phyloP scores from a whole-genome alignment of 2,888 invertebrate species.

The Coecobrya sp. region DNA sequence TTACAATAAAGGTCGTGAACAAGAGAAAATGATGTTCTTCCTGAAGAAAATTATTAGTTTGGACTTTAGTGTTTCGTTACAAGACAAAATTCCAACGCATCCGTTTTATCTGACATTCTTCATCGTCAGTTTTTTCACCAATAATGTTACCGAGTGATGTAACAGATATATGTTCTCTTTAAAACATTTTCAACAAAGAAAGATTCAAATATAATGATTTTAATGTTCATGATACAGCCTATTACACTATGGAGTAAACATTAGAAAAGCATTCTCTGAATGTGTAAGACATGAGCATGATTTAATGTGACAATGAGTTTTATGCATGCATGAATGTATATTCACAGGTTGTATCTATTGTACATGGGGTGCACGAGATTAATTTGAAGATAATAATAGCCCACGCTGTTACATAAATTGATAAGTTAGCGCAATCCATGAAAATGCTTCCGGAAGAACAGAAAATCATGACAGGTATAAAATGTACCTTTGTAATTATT shows the following conservation, averaged over 20 bases:
- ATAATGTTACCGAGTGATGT: neutral
- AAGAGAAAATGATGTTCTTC: constrained; percentile 70
- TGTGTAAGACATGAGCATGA: neutral
- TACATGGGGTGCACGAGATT: too few species aligned
- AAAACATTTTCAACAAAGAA: too few species aligned
- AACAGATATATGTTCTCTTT: too few species aligned
- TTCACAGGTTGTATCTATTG: too few species aligned
- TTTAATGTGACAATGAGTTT: neutral
- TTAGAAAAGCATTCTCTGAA: too few species aligned
- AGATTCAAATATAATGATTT: too few species aligned
- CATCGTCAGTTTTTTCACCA: neutral
- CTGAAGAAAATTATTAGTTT: constrained; percentile 66
- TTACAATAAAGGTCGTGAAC: constrained; percentile 67
- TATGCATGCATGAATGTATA: neutral
- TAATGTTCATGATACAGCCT: too few species aligned
- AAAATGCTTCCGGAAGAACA: too few species aligned
- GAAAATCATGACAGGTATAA: neutral
- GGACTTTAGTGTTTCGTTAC: constrained; percentile 28
- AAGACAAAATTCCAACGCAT: neutral
- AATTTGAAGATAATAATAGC: too few species aligned
- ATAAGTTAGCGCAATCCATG: too few species aligned
- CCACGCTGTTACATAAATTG: too few species aligned
- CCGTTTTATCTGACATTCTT: neutral
- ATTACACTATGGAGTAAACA: too few species aligned
- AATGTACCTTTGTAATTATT: constrained; percentile 31